These are phyloP conservation scores for Allolobophora icterica DNA, from an alignment of 2,888 invertebrate genomes.

Conservation along the genomic window DNA sequence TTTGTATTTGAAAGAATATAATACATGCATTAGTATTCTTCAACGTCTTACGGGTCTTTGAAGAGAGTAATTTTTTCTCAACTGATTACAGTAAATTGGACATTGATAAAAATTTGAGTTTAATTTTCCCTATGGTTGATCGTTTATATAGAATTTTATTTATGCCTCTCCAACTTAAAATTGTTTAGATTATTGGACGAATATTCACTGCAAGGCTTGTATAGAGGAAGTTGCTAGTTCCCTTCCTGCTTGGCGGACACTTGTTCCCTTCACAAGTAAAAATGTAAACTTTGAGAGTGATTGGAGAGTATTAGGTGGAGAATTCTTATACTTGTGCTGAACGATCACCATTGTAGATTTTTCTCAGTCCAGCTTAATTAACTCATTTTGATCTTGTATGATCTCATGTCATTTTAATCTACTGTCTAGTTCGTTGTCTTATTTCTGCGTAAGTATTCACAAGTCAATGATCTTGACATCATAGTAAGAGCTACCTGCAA, in stretches of 20 bases:
- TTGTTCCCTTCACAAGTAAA: background rate
- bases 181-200: too few relatives aligned
- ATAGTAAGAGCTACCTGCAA: background rate
- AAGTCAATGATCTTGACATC: background rate
- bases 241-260: background rate
- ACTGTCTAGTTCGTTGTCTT: constrained; percentile 2
- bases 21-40: background rate
- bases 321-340: background rate
- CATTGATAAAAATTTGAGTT: background rate
- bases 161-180: too few relatives aligned
- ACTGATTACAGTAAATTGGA: constrained; percentile 7
- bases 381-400: background rate
- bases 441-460: background rate
- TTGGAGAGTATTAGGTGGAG: background rate
- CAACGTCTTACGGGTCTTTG: background rate
- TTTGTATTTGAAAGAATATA: background rate
- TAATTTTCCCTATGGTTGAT: background rate
- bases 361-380: background rate
- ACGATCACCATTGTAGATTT: constrained; percentile 10
- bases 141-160: background rate
- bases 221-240: background rate
- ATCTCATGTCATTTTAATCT: background rate
- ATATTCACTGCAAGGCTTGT: too few relatives aligned
- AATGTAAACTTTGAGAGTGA: background rate
- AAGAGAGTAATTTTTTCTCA: background rate